Percentiles rank a stretch among this genome's conserved stretches.
These are phyloP conservation scores for Propithecus deckenii DNA, from an alignment of 2,797 vertebrate species.

Conservation along the genomic window DNA sequence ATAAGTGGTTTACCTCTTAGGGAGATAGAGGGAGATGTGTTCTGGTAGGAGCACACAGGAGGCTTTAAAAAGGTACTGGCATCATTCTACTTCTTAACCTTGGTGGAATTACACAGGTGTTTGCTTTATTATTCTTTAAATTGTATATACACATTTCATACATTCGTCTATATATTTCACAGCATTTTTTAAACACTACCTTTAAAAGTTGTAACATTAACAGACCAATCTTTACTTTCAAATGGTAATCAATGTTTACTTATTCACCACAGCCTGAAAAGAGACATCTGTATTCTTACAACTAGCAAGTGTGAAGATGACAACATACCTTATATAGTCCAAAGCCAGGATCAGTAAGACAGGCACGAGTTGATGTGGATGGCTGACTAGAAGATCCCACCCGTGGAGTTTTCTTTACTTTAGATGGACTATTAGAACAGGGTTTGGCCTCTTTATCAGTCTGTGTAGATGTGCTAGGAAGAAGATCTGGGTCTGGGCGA, in stretches of 20 bases:
- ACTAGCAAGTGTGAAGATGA: conserved; percentile 34
- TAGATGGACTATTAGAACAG: conserved; percentile 87
- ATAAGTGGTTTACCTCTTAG: conserved; percentile 10
- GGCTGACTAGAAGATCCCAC: conserved; percentile 88
- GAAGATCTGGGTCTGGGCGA: conserved; percentile 92
- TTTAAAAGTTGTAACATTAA: conserved; percentile 36
- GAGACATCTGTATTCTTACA: conserved; percentile 42
- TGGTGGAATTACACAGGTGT: conserved; percentile 2
- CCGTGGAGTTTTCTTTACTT: conserved; percentile 87
- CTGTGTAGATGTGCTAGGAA: conserved; percentile 87
- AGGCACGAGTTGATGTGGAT: conserved; percentile 90
- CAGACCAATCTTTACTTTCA: conserved; percentile 43
- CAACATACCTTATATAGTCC: conserved; percentile 95
- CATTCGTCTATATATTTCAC: neutral
- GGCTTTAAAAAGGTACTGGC: neutral
- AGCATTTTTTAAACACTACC: conserved; percentile 19
- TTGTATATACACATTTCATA: neutral
- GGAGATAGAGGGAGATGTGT: neutral
- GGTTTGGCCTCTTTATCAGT: conserved; percentile 87
- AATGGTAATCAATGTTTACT: conserved; percentile 28
- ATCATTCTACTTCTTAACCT: conserved; percentile 34
- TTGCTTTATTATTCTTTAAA: conserved; percentile 36
- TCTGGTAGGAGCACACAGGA: neutral
- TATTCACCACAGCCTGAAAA: conserved; percentile 23
- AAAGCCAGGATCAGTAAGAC: conserved; percentile 93